Conservation (phyloP, 2,797 vertebrate species). For the Rhabdophis nuchalis region DNA sequence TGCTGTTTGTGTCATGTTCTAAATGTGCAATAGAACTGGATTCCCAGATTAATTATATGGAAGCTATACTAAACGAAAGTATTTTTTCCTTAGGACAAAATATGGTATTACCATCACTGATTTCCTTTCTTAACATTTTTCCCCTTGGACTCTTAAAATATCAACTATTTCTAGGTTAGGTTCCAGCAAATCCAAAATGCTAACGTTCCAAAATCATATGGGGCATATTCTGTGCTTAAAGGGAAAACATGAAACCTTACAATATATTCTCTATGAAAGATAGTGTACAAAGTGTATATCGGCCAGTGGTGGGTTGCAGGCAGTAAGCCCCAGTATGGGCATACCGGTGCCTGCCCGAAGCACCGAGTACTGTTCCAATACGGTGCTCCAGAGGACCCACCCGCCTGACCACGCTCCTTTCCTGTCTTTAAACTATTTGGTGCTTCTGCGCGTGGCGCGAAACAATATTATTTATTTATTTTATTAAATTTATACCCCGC, state of each 20-base stretch:
- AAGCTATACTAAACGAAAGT: constrained; percentile 1
- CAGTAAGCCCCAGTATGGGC: too few relatives aligned
- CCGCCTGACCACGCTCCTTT: too few relatives aligned
- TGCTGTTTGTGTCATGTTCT: not conserved
- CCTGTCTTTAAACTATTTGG: too few relatives aligned
- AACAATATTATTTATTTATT: too few relatives aligned
- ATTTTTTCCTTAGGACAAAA: not conserved
- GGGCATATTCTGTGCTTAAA: not conserved
- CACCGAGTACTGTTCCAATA: too few relatives aligned
- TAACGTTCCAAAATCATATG: not conserved
- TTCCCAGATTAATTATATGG: not conserved
- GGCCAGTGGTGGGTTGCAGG: too few relatives aligned
- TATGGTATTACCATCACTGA: not conserved
- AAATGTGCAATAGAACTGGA: constrained; percentile 26
- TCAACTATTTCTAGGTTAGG: not conserved
- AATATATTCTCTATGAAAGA: not conserved
- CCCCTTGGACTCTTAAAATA: not conserved
- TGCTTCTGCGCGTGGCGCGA: too few relatives aligned
- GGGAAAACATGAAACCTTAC: not conserved
- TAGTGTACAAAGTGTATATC: too few relatives aligned
- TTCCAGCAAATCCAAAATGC: not conserved
- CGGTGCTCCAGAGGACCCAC: too few relatives aligned
- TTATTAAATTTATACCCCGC: too few relatives aligned
- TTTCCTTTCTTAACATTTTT: not conserved
- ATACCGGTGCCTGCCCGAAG: too few relatives aligned